Base-by-base conservation (phyloP, 2,888 invertebrate genomes). In the Axea sp. region DNA sequence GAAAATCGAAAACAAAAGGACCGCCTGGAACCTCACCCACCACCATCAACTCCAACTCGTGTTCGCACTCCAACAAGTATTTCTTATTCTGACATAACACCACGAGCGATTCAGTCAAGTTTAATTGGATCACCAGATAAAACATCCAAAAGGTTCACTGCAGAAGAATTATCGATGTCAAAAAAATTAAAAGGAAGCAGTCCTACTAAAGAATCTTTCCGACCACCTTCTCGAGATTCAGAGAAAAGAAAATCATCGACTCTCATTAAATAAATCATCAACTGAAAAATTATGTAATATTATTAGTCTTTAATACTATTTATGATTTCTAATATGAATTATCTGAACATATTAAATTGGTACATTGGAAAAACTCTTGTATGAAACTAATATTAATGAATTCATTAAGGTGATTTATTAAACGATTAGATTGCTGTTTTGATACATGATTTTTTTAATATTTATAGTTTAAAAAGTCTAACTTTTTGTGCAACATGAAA, bases 21-120 rank as follows among this genome's bases (percentile, higher is more conserved):
- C 11, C 47, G 35, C n/a, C 64, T 76, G 5, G 79, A 77, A 35
- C 84, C 84, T 15, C 82, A 82, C 19, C 84, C 85, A 26, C 84
- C 84, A 22, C 85, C 85, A 4, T 80, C 84, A 0, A 84, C 85
- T 9, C 85, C 85, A 3, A 85, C 81, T 12, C 79, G 80, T 59
- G 55, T 74, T 26, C 80, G 80, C 9, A 64, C 68, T 11, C 74
- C 76, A 14, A 64, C 78, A 14, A 76, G 69, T 9, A 80, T 82
- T n/a, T 76, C 81, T 2, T 59, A 78, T 5, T 75, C 81, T 1
- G 68, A 80, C n/a, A 69, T 85, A 11, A 85, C 84, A 2, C 82
- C 85, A 12, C 79, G 78, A 73, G 84, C 83, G 4, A 68, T 86
- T 14, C 78, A 82, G 17, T 80, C 79, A 24, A 77, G 83, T 59